Evolutionary conservation across 2,113 vertebrate genomes (phyloP), one percentile per base, ranked within the genome.

Genomic region (Amia ocellicauda): DNA sequence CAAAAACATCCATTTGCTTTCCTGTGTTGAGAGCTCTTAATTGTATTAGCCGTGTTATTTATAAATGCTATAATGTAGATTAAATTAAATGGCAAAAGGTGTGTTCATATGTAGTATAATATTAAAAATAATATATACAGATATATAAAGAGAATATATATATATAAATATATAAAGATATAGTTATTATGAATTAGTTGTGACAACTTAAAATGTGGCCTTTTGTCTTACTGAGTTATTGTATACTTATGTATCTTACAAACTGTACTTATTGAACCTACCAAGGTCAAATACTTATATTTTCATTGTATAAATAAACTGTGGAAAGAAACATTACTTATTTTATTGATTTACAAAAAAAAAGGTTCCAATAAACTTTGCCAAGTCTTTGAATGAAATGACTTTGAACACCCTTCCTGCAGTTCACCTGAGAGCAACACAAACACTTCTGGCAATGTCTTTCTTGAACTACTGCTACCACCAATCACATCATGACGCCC

Each of bases 301-400:
- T 80, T 75, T 81, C 73, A 77, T 75, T 77, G 75, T 80, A 79
- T 69, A 78, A 84, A 75, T 66, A 10, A 81, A 75, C 68, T 77
- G 74, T 78, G 69, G 45, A 77, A 24, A 62, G 53, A 49, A 29
- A 31, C 29, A 14, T 1, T 47, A 45, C 43, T 27, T 36, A 3
- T 47, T 71, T 11, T 52, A 42, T 28, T 56, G 26, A 16, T 17
- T 56, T 8, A 2, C 23, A 27, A 27, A 26, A 29, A 55, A 29
- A 27, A 2, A 4, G 7, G n/a, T n/a, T n/a, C n/a, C n/a, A n/a
- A n/a, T n/a, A n/a, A n/a, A n/a, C n/a, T n/a, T n/a, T n/a, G n/a
- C n/a, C n/a, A n/a, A n/a, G n/a, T n/a, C n/a, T n/a, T n/a, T n/a
- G n/a, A n/a, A n/a, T n/a, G n/a, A n/a, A n/a, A 36, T 7, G 31